These are phyloP conservation scores for Euglossa dilemma DNA, from an alignment of 1,140 invertebrate genomes.

Conservation along the genomic window DNA sequence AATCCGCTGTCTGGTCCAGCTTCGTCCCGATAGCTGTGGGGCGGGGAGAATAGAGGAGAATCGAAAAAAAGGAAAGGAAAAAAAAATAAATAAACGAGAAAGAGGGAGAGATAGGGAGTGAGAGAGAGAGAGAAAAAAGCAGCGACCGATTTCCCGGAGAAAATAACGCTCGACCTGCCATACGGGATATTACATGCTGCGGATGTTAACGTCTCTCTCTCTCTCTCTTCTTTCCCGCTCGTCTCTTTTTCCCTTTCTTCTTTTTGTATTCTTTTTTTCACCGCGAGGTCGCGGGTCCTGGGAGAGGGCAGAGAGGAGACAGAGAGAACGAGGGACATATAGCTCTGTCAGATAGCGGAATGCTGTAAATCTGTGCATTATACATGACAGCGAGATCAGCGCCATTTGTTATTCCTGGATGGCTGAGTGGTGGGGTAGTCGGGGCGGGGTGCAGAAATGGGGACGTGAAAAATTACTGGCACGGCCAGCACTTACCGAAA, in stretches of 20 bases:
- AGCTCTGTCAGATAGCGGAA: conserved; percentile 65
- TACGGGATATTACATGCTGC: conserved; percentile 67
- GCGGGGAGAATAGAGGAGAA: background rate
- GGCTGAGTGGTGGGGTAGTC: background rate
- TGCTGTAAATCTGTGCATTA: conserved; percentile 74
- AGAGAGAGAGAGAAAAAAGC: background rate
- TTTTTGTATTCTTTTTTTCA: background rate
- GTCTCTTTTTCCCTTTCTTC: background rate
- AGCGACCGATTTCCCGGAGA: conserved; percentile 59
- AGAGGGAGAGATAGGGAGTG: background rate
- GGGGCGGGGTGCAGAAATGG: conserved; percentile 32
- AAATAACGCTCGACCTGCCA: conserved; percentile 66
- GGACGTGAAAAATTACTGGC: conserved; percentile 67
- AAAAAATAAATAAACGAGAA: background rate
- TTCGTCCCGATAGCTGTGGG: background rate
- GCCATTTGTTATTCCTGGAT: conserved; percentile 64
- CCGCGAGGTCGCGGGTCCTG: background rate
- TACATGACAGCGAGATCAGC: conserved; percentile 67
- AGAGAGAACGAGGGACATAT: conserved; percentile 36
- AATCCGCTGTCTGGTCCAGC: conserved; percentile 42
- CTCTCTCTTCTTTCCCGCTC: conserved; percentile 2
- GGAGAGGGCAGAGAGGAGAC: background rate
- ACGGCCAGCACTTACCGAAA: conserved; percentile 61
- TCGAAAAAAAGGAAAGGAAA: background rate
- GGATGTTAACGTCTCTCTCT: conserved; percentile 74